Evolutionary conservation across 2,888 invertebrate species (phyloP), one percentile per base, ranked within the genome.

Genomic region (Drosophila mimetica): DNA sequence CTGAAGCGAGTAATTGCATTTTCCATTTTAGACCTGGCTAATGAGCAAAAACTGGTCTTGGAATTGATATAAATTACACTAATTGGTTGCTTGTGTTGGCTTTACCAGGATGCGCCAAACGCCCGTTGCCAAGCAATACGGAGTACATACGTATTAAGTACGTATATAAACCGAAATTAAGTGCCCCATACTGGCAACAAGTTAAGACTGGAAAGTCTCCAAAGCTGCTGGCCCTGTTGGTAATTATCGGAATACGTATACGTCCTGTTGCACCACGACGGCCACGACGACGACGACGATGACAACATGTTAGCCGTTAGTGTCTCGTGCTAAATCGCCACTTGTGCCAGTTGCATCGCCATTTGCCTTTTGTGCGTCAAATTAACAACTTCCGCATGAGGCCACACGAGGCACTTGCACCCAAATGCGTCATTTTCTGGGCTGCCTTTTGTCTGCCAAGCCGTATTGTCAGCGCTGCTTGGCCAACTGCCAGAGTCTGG

Each of bases 331-430:
- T 54, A 57, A 53, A 55, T 36, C 70, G 80, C 66, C 86, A 82
- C 77, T 86, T 83, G 84, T 83, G 75, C 86, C 64, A 79, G 39
- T 86, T 81, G 71, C 65, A 67, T 36, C 63, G 64, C 52, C 60
- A 75, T 51, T 66, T 59, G 81, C 71, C 73, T 86, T 74, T 83
- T 86, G 80, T 77, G 84, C 86, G 86, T 83, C 88, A 83, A 88
- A 84, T 84, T 88, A 84, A 84, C 88, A 88, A 86, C 85, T 88
- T 84, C 83, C 83, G 83, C 87, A 88, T 84, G 82, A 81, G 84
- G 85, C 87, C 87, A 80, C 88, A 88, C 79, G 76, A 86, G 87
- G 76, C 88, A 84, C 88, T 86, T 84, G 83, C 85, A 84, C 86
- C 85, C 79, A 75, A 88, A 84, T 84, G 88, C 87, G 87, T 84